Percentiles rank a stretch among this genome's conserved stretches.
These are phyloP conservation scores for Mythimna vitellina DNA, from an alignment of 2,888 invertebrate species.

Conservation along the genomic window DNA sequence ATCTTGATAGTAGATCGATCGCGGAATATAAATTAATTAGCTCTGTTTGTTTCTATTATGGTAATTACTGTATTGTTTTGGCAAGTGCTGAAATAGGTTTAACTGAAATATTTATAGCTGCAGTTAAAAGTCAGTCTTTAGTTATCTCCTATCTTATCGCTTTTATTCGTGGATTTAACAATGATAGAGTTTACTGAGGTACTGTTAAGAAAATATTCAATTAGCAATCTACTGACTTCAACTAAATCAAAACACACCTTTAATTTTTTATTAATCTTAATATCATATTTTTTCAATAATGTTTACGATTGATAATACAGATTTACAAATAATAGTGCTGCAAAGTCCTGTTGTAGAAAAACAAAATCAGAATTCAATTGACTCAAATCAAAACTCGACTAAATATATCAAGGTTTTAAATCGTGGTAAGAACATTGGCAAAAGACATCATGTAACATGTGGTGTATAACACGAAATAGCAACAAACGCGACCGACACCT, in stretches of 20 bases:
- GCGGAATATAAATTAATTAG: conserved; percentile 61
- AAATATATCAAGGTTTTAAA: not conserved
- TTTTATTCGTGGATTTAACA: conserved; percentile 4
- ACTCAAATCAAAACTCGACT: not conserved
- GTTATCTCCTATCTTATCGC: conserved; percentile 32
- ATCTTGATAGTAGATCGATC: conserved; percentile 59
- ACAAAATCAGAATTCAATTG: not conserved
- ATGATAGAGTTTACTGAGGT: not conserved
- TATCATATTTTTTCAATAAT: not conserved
- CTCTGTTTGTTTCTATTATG: conserved; percentile 64
- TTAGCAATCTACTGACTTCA: not conserved
- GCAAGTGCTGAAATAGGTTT: conserved; percentile 35
- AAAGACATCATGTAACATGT: conserved; percentile 33
- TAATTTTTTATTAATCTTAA: not conserved
- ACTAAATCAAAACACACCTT: not conserved
- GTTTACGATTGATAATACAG: not conserved
- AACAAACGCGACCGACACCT: conserved; percentile 54
- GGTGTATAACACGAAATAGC: conserved; percentile 49
- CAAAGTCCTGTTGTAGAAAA: not conserved
- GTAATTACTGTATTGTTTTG: conserved; percentile 51
- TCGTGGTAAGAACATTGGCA: conserved; percentile 28
- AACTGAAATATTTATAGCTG: conserved; percentile 31
- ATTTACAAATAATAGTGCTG: not conserved
- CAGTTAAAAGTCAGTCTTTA: conserved; percentile 15
- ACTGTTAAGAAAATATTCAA: not conserved